Evolutionary conservation across 2,797 vertebrate species (phyloP).

Genomic region (Poeciliopsis presidionis): DNA sequence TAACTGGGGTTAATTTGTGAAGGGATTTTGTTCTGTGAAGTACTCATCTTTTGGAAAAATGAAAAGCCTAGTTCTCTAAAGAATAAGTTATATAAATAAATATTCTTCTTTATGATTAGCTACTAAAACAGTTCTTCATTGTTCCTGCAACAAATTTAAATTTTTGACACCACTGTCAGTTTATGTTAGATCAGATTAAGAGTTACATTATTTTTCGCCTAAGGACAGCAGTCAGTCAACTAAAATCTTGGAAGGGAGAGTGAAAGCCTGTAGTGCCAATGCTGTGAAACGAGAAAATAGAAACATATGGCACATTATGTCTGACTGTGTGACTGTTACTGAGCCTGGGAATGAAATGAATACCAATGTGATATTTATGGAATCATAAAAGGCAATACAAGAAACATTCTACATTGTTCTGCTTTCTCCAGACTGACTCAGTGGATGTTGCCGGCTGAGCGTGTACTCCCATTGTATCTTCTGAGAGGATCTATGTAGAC

Average conservation of each 20-base stretch:
- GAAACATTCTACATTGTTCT: constrained; percentile 8
- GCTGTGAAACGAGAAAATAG: constrained; percentile 44
- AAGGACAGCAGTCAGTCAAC: constrained; percentile 45
- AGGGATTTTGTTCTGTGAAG: constrained; percentile 2
- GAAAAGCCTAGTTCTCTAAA: not conserved
- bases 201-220: constrained; percentile 27
- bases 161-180: constrained; percentile 36
- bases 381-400: constrained; percentile 24
- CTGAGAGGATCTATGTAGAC: constrained; percentile 21
- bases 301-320: constrained; percentile 62
- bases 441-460: constrained; percentile 22
- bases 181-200: constrained; percentile 32
- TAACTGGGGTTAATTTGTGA: not conserved
- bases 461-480: constrained; percentile 9
- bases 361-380: constrained; percentile 30
- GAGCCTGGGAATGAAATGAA: constrained; percentile 44
- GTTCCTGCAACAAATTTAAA: constrained; percentile 15
- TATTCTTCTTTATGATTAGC: not conserved
- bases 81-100: not conserved
- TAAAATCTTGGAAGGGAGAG: constrained; percentile 35
- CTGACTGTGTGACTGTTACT: constrained; percentile 46
- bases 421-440: constrained; percentile 9
- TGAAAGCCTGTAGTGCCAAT: constrained; percentile 37
- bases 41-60: constrained; percentile 11
- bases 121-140: not conserved